Evolutionary conservation across 1,140 invertebrate species (phyloP).

Genomic region (Thaumetopoea pityocampa): DNA sequence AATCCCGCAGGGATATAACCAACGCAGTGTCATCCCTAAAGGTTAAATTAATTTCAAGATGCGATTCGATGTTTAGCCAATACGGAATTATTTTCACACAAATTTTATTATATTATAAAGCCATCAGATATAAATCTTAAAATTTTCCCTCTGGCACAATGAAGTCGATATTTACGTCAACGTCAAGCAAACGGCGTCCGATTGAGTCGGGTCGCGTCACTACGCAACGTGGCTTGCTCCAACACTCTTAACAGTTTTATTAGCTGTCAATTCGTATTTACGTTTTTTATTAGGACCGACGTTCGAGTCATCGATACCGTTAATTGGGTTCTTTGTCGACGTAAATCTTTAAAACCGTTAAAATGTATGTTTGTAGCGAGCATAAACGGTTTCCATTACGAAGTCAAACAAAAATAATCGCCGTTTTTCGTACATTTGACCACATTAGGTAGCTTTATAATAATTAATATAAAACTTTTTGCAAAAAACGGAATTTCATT

Average conservation of each 20-base stretch:
- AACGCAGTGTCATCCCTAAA: slow-evolving; percentile 14
- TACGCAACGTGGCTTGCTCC: slow-evolving; percentile 32
- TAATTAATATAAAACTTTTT: too few species aligned
- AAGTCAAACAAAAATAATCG: too few species aligned
- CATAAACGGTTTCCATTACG: too few species aligned
- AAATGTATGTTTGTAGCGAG: too few species aligned
- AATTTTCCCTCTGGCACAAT: slow-evolving; percentile 25
- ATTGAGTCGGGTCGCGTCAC: slow-evolving; percentile 48
- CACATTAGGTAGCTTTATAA: too few species aligned
- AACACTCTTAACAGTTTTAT: slow-evolving; percentile 40
- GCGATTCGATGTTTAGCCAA: slow-evolving; percentile 20
- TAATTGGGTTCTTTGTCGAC: slow-evolving; percentile 27
- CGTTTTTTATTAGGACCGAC: slow-evolving; percentile 15
- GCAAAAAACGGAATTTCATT: too few species aligned
- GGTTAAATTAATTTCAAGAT: slow-evolving; percentile 36
- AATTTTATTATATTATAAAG: slow-evolving; percentile 22
- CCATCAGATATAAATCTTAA: slow-evolving; percentile 21
- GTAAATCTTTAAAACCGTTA: too few species aligned
- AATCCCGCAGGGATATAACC: slow-evolving; percentile 24
- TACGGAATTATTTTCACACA: slow-evolving; percentile 17
- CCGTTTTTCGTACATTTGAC: too few species aligned
- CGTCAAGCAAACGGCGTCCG: slow-evolving; percentile 28
- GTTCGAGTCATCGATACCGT: slow-evolving; percentile 4
- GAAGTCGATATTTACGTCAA: slow-evolving; percentile 38
- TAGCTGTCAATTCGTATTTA: slow-evolving; percentile 29